Evolutionary conservation across 2,888 invertebrate genomes (phyloP), one percentile per base, ranked within the genome.

Genomic region (Drosophila paranaensis): DNA sequence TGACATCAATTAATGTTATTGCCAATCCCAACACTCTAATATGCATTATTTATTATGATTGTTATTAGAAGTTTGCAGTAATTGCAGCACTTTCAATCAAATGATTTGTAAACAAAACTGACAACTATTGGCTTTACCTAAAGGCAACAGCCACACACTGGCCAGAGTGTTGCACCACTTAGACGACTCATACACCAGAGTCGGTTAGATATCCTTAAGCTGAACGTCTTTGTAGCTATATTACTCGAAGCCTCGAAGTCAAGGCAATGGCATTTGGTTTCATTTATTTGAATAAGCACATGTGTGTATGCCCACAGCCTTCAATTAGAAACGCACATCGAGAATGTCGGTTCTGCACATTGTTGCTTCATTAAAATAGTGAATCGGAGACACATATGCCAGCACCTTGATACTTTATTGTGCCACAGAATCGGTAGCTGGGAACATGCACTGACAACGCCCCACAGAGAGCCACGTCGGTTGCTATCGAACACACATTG

Each of bases 341-440:
- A 13, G 20, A 40, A 13, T 40, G 37, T 16, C 55, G 55, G 50
- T 11, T 37, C 14, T 27, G 20, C 16, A 55, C 48, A 64, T 64
- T 71, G 64, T 58, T 45, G 42, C 13, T 37, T 37, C 58, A 71
- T 71, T 71, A 71, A 71, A 71, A 62, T 42, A 55, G 55, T 50
- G 42, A 55, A 14, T 54, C 55, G 33, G 11, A 58, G 46, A 58
- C 63, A 55, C 42, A 56, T 61, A 60, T 69, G 69, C 58, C 70
- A 63, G 67, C 68, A 81, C 71, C 81, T 83, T 74, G 60, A 64
- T 67, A 60, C 68, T 48, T 62, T 63, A 65, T 77, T 81, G 63
- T 71, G 51, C 5, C 63, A 42, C 73, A 68, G 71, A 54, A 57
- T 70, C 65, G 68, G 57, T 68, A 50, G 54, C 65, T 43, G 37